Percentiles rank a stretch among this genome's conserved stretches.
Evolutionary conservation across 2,888 invertebrate genomes (phyloP).

Genomic region (Pristionchus japonicus): DNA sequence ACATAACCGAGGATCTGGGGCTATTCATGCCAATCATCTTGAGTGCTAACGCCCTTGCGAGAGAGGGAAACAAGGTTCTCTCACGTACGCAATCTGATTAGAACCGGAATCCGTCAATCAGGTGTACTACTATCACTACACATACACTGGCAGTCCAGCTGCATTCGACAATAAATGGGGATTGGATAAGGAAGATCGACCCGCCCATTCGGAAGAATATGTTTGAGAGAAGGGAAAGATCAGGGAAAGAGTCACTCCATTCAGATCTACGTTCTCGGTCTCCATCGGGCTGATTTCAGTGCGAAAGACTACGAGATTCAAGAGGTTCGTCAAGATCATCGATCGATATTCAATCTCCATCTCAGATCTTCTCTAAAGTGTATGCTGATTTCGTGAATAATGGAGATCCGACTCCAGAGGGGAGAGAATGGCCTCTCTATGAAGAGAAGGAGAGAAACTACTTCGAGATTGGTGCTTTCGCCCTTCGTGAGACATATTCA

Average conservation of each 20-base stretch:
- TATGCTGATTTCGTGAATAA: constrained; percentile 32
- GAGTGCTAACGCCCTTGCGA: background rate
- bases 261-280: constrained; percentile 39
- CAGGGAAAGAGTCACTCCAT: background rate
- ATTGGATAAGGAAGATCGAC: constrained; percentile 1
- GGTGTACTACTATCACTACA: constrained; percentile 37
- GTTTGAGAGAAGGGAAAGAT: background rate
- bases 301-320: constrained; percentile 21
- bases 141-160: background rate
- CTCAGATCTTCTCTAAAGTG: constrained; percentile 28
- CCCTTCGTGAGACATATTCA: background rate
- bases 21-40: background rate
- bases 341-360: too few relatives aligned
- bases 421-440: background rate
- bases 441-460: background rate
- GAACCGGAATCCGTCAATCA: too few relatives aligned
- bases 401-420: constrained; percentile 35
- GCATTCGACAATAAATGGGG: constrained; percentile 40
- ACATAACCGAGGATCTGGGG: constrained; percentile 24
- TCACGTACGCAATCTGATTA: too few relatives aligned
- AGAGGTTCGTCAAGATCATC: background rate
- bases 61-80: background rate
- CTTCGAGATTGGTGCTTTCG: background rate
- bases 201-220: constrained; percentile 40
- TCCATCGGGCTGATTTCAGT: constrained; percentile 37